Evolutionary conservation across 37 sponge, comb jelly and placozoan genomes (phyloP), one percentile per base, ranked within the genome.

Genomic region (Chondrilla cf. caribensis): DNA sequence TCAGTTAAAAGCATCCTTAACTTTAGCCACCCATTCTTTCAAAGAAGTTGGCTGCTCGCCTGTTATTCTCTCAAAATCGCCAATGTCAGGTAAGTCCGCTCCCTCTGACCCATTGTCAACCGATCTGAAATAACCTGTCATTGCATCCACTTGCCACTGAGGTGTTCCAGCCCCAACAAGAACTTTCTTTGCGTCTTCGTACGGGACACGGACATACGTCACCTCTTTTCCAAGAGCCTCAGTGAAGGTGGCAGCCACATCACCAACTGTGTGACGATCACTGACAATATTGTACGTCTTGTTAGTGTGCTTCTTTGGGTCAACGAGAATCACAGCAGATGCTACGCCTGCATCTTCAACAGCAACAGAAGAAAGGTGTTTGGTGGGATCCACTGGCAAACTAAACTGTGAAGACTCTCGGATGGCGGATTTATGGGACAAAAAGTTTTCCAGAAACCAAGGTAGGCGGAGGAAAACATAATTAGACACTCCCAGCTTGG

Each of bases 331-430:
- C 7, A 70, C 70, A 24, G 90, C 90, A 25, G 70, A 78, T 0
- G 83, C 87, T 66, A 86, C 83, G 0, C 86, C 90, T 2, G 62
- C 92, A n/a, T n/a, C n/a, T n/a, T n/a, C n/a, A n/a, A n/a, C n/a
- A n/a, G n/a, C n/a, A n/a, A n/a, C n/a, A n/a, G n/a, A n/a, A n/a
- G n/a, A n/a, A n/a, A n/a, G n/a, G n/a, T n/a, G n/a, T n/a, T n/a
- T n/a, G n/a, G n/a, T n/a, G n/a, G n/a, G n/a, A n/a, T n/a, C n/a
- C n/a, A n/a, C n/a, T n/a, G n/a, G n/a, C n/a, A n/a, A n/a, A n/a
- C n/a, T n/a, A n/a, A n/a, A n/a, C n/a, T n/a, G n/a, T n/a, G n/a
- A n/a, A n/a, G n/a, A n/a, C n/a, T n/a, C n/a, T n/a, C n/a, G n/a
- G n/a, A n/a, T 1, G 84, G 51, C 26, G 39, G 80, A 78, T 38